Evolutionary conservation across 2,888 invertebrate genomes (phyloP).

Genomic region (Cryptocheilus praepositus): DNA sequence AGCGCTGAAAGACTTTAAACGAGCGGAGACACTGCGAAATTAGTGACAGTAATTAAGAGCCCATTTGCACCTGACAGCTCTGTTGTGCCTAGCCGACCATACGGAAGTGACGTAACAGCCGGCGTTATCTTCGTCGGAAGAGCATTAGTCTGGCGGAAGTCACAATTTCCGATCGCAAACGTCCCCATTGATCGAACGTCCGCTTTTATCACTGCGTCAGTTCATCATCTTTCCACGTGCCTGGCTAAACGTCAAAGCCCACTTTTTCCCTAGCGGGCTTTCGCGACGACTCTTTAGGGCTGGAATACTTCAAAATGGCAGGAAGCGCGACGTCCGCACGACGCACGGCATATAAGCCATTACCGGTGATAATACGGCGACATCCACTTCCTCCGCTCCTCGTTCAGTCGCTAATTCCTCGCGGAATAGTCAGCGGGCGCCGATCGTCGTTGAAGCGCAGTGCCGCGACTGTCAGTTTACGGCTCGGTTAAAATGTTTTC

Average conservation of each 20-base stretch:
- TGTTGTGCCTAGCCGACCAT: neutral
- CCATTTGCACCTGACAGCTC: neutral
- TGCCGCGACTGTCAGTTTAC: neutral
- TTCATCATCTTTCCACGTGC: constrained; percentile 39
- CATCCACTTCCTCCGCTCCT: too few species aligned
- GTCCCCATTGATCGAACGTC: constrained; percentile 66
- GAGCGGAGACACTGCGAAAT: neutral
- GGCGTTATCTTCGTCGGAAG: constrained; percentile 65
- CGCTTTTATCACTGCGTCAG: constrained; percentile 56
- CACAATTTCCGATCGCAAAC: constrained; percentile 72
- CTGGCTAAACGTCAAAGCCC: constrained; percentile 40
- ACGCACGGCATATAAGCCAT: too few species aligned
- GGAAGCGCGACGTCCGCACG: too few species aligned
- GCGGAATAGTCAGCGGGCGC: too few species aligned
- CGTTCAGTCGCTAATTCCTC: too few species aligned
- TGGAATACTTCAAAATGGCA: too few species aligned
- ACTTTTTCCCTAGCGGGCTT: too few species aligned
- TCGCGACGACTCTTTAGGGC: too few species aligned
- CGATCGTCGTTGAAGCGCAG: constrained; percentile 32
- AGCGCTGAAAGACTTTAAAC: neutral
- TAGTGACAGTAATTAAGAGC: constrained; percentile 3
- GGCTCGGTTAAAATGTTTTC: constrained; percentile 35
- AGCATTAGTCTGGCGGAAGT: constrained; percentile 69
- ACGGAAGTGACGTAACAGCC: constrained; percentile 8
- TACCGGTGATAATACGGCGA: too few species aligned